A percentile compares a stretch with the other conserved stretches of the same genome.
These are phyloP conservation scores for Lycorma delicatula DNA, from an alignment of 1,140 invertebrate species.

Conservation along the genomic window DNA sequence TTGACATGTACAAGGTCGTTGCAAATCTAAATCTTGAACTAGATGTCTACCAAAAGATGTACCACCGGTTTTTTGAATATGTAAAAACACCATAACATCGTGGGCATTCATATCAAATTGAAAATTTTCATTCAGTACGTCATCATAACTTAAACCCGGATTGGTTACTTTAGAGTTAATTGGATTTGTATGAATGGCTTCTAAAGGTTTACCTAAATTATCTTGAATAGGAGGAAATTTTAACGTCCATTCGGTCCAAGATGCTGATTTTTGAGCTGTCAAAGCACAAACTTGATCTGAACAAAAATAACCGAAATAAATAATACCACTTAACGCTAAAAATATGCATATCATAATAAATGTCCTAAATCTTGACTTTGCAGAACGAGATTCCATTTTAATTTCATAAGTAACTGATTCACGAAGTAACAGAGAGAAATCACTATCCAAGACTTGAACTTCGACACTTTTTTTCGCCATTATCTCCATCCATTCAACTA, in stretches of 20 bases:
- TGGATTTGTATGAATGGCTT: constrained; percentile 37
- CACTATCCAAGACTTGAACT: constrained; percentile 62
- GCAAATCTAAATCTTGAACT: constrained; percentile 84
- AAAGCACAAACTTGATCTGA: constrained; percentile 76
- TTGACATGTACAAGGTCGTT: constrained; percentile 81
- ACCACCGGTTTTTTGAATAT: constrained; percentile 92
- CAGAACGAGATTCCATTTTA: constrained; percentile 64
- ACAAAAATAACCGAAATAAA: constrained; percentile 81
- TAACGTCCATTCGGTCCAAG: constrained; percentile 36
- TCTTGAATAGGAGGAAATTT: constrained; percentile 38
- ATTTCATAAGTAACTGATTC: constrained; percentile 60
- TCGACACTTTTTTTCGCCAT: constrained; percentile 53
- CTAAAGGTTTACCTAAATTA: constrained; percentile 47
- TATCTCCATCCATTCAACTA: constrained; percentile 18
- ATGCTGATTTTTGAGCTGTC: constrained; percentile 41
- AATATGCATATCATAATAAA: constrained; percentile 67
- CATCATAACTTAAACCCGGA: constrained; percentile 55
- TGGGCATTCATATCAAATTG: constrained; percentile 80
- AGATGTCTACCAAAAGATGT: constrained; percentile 93
- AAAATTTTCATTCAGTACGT: constrained; percentile 76
- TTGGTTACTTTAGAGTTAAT: constrained; percentile 40
- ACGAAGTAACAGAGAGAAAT: constrained; percentile 57
- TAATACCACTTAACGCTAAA: constrained; percentile 68
- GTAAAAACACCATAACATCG: constrained; percentile 96
- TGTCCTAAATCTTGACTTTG: constrained; percentile 52